Conservation (phyloP, 2,888 invertebrate species). For the Merodon equestris region DNA sequence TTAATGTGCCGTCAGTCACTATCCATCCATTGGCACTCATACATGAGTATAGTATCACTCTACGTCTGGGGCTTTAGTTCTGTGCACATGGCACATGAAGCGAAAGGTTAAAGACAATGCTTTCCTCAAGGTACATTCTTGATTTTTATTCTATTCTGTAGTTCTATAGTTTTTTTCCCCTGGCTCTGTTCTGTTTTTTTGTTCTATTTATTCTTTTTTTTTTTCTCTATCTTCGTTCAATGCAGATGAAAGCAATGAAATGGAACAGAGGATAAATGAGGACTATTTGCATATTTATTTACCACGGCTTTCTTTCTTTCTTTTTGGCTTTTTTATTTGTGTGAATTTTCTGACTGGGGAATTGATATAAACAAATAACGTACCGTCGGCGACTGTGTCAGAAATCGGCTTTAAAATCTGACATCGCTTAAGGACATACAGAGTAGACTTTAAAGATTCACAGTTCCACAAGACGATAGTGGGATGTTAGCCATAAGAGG, state of each 20-base stretch:
- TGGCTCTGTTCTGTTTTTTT: no score
- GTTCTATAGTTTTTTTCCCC: no score
- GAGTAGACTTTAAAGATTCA: conserved; percentile 18
- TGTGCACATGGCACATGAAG: conserved; percentile 26
- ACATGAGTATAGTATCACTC: conserved; percentile 35
- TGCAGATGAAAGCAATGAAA: conserved; percentile 68
- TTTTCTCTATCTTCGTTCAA: conserved; percentile 43
- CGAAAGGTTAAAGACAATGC: conserved; percentile 62
- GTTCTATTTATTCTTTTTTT: conserved; percentile 38
- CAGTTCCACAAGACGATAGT: neutral
- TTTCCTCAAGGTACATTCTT: conserved; percentile 49
- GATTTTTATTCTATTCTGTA: conserved; percentile 13
- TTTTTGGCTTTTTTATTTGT: neutral
- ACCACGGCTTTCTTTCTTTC: conserved; percentile 17
- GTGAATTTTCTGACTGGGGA: conserved; percentile 37
- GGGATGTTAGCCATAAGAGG: conserved; percentile 21
- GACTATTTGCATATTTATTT: conserved; percentile 67
- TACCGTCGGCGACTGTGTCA: conserved; percentile 38
- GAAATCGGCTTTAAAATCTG: conserved; percentile 20
- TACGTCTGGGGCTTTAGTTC: conserved; percentile 4
- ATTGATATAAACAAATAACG: conserved; percentile 64
- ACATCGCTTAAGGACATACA: conserved; percentile 3
- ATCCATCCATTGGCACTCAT: conserved; percentile 58
- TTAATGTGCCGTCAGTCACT: conserved; percentile 62
- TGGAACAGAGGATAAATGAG: conserved; percentile 66